phyloP scores from a whole-genome alignment of 2,888 invertebrate species.

The Parascotia fuliginaria region DNA sequence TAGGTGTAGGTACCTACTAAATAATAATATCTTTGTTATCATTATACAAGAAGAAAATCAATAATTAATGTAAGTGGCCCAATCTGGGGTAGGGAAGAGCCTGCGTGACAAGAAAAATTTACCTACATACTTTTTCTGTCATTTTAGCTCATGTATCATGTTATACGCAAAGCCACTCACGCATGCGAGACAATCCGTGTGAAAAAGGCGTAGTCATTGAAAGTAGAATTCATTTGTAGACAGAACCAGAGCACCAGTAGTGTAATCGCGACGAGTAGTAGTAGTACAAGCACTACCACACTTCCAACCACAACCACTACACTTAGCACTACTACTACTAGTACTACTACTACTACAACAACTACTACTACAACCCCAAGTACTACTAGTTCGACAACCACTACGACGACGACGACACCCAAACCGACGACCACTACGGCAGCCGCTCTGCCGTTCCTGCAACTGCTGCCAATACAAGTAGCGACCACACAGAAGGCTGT shows the following conservation, averaged over 20 bases:
- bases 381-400: constrained; percentile 72
- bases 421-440: constrained; percentile 56
- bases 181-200: too few species aligned
- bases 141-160: too few species aligned
- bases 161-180: too few species aligned
- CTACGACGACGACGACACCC: constrained; percentile 61
- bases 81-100: too few species aligned
- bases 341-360: constrained; percentile 63
- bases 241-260: constrained; percentile 59
- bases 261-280: constrained; percentile 61
- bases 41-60: too few species aligned
- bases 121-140: too few species aligned
- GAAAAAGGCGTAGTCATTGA: too few species aligned
- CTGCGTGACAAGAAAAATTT: too few species aligned
- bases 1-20: too few species aligned
- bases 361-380: constrained; percentile 72
- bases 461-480: constrained; percentile 74
- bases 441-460: constrained; percentile 70
- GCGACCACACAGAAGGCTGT: constrained; percentile 48
- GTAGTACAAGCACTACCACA: constrained; percentile 63
- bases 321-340: constrained; percentile 58
- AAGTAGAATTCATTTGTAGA: constrained; percentile 58
- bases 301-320: constrained; percentile 56
- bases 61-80: too few species aligned
- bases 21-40: too few species aligned